Conservation (phyloP, 1,140 invertebrate species). For the Harlomillsia oculata region DNA sequence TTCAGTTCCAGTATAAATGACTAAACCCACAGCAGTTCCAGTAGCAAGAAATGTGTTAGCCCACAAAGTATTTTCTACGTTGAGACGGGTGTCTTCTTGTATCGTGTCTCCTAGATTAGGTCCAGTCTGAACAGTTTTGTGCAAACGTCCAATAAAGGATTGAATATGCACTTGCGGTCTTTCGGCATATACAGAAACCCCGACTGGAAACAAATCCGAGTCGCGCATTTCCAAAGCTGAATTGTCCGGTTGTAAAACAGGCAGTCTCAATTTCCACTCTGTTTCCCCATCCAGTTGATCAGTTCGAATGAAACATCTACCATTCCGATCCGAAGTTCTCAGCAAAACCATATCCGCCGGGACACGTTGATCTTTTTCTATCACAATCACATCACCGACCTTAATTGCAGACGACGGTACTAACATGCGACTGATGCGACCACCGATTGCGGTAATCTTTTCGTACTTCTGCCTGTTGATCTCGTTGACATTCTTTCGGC, state of each 20-base stretch:
- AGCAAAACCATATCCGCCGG: slow-evolving; percentile 69
- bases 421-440: slow-evolving; percentile 54
- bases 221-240: slow-evolving; percentile 51
- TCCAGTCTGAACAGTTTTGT: slow-evolving; percentile 52
- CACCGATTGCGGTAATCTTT: slow-evolving; percentile 48
- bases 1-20: slow-evolving; percentile 94
- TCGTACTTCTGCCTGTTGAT: slow-evolving; percentile 85
- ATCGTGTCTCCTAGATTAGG: slow-evolving; percentile 1
- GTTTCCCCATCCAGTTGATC: slow-evolving; percentile 99
- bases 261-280: slow-evolving; percentile 69
- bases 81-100: slow-evolving; percentile 52
- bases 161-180: slow-evolving; percentile 97
- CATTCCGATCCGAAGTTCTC: slow-evolving; percentile 85
- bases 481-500: slow-evolving; percentile 85
- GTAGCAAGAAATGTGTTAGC: slow-evolving; percentile 95
- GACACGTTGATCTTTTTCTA: slow-evolving; percentile 49
- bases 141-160: slow-evolving; percentile 93
- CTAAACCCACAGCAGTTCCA: slow-evolving; percentile 86
- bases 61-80: slow-evolving; percentile 96
- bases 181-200: slow-evolving; percentile 86
- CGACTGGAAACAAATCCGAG: slow-evolving; percentile 74
- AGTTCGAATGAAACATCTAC: slow-evolving; percentile 77
- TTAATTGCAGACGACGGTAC: slow-evolving; percentile 53
- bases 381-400: slow-evolving; percentile 51
- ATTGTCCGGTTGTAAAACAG: slow-evolving; percentile 78